phyloP scores from a whole-genome alignment of 2,797 vertebrate genomes.

The Remorina albescens region DNA sequence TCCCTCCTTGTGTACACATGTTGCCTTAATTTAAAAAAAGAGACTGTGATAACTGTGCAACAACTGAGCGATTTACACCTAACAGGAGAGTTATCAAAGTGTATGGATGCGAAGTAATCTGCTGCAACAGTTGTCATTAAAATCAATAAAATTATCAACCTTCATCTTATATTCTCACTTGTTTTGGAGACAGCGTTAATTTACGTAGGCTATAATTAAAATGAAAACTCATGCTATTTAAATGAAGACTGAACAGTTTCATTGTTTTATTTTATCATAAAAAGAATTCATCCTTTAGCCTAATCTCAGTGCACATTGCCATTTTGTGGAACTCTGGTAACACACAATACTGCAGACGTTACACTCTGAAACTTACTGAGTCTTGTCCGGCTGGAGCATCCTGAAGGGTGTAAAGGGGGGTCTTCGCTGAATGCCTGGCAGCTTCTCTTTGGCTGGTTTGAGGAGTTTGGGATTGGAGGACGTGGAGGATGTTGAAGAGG shows the following conservation, averaged over 20 bases:
- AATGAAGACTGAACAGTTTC: neutral
- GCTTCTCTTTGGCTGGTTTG: slow-evolving; percentile 99
- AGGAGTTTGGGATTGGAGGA: slow-evolving; percentile 92
- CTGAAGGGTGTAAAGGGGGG: slow-evolving; percentile 89
- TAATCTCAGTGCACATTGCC: neutral
- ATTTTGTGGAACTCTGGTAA: neutral
- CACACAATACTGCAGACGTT: neutral
- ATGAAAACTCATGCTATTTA: neutral
- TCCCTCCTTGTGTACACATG: neutral
- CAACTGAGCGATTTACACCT: neutral
- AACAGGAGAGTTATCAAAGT: neutral
- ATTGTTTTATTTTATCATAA: neutral
- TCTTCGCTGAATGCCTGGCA: slow-evolving; percentile 90
- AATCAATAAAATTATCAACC: neutral
- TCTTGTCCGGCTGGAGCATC: slow-evolving; percentile 90
- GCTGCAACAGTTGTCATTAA: neutral
- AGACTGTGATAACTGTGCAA: neutral
- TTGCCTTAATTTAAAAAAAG: neutral
- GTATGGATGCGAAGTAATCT: neutral
- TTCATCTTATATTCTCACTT: neutral
- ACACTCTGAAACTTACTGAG: slow-evolving; percentile 84
- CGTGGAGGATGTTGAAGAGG: slow-evolving; percentile 82
- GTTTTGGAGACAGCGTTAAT: neutral
- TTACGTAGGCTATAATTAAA: neutral
- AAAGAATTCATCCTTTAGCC: neutral